Evolutionary conservation across 2,888 invertebrate species (phyloP).

Genomic region (Tetragonisca angustula): DNA sequence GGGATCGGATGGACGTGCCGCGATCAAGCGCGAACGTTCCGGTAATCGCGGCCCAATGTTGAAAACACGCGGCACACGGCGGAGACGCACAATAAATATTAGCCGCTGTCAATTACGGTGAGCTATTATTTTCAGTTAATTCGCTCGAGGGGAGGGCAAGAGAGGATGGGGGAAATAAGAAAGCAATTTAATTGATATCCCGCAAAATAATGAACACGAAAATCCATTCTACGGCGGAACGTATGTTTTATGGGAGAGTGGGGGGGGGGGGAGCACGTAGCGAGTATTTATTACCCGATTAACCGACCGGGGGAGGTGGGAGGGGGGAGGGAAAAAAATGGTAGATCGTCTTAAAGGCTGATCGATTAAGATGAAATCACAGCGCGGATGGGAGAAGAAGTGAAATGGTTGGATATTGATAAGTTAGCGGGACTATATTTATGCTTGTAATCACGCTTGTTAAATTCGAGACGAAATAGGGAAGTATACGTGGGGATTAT

Average conservation of each 20-base stretch:
- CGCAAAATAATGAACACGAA: conserved; percentile 14
- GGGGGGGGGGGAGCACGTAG: too few species aligned
- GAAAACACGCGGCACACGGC: not conserved
- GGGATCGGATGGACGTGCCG: conserved; percentile 1
- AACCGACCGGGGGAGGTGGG: not conserved
- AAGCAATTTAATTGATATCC: not conserved
- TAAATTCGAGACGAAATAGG: too few species aligned
- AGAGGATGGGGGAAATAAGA: not conserved
- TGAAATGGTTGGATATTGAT: too few species aligned
- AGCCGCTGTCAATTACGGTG: conserved; percentile 5
- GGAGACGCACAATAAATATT: conserved; percentile 12
- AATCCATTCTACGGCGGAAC: conserved; percentile 4
- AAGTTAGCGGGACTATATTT: too few species aligned
- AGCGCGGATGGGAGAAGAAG: not conserved
- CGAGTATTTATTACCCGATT: not conserved
- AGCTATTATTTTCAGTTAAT: conserved; percentile 13
- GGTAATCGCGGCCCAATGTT: conserved; percentile 6
- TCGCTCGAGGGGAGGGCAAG: not conserved
- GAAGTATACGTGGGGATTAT: too few species aligned
- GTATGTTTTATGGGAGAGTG: not conserved
- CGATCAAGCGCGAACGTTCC: conserved; percentile 28
- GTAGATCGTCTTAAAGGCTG: not conserved
- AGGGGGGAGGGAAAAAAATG: not conserved
- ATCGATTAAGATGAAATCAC: not conserved
- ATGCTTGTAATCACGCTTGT: too few species aligned